Evolutionary conservation across 2,888 invertebrate species (phyloP), one percentile per base, ranked within the genome.

Genomic region (Galerucella nymphaeae): DNA sequence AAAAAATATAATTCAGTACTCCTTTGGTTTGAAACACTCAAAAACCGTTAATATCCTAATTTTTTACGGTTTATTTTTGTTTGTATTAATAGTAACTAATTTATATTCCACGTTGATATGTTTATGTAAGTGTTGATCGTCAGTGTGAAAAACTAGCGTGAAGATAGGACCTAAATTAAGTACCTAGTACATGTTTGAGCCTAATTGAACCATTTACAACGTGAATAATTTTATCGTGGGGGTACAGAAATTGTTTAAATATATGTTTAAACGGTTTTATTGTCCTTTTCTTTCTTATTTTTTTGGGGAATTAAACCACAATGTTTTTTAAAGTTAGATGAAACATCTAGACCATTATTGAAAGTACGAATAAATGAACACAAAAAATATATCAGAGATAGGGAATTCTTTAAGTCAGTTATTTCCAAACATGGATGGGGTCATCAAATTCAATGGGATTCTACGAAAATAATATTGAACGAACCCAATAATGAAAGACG

Each of bases 141-240:
- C 16, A 53, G 53, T 16, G 53, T 50, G 50, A 50, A 50, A 50
- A 50, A 50, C 16, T 50, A 53, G 16, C 18, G 53, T 18, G 53
- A 18, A 8, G n/a, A 8, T 53, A 53, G 16, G 9, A 53, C 18
- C 9, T 10, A 53, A 53, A 18, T 53, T 53, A 53, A 53, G 18
- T 53, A 53, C 50, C 50, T n/a, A 50, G 5, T 50, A 50, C 50
- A 16, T n/a, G n/a, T 50, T 50, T 6, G 50, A n/a, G 16, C 4
- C 50, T 50, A 50, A 50, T 50, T 50, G 6, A 50, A 50, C n/a
- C 50, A 16, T 50, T 50, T 50, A 50, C 50, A 50, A 16, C 50
- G 4, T 50, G 50, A 50, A 50, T 50, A 50, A 50, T 50, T 30
- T n/a, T n/a, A 16, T 50, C 50, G 16, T 16, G n/a, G n/a, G 16